Evolutionary conservation across 64 coral and sea anemone genomes (phyloP), one percentile per base, ranked within the genome.

Genomic region (Montipora sp.): DNA sequence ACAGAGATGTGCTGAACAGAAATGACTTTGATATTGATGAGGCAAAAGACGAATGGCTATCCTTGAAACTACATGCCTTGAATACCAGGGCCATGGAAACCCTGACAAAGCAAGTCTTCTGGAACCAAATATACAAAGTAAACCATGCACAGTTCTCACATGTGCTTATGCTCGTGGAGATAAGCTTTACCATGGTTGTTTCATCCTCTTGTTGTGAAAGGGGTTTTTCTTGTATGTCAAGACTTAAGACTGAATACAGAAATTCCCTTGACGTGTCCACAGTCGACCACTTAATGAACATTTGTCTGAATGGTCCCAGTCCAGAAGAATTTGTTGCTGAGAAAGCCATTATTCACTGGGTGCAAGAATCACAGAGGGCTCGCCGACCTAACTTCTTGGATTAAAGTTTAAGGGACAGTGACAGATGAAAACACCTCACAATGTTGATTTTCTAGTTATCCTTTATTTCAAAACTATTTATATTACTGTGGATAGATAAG

Each of bases 201-300:
- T 78, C 75, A 48, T 6, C 75, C 45, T 78, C 75, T 78, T 78
- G 43, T 78, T 78, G 75, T 78, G 75, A 78, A 48, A 78, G 75
- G 75, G 75, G 75, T 78, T 48, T 78, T 78, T 78, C 75, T 78
- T 78, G 75, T 78, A 78, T 78, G 75, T 78, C 75, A 78, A 78
- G 75, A 78, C 75, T 78, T 78, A 47, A 78, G 75, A 78, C 75
- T 78, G 75, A 78, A 78, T 78, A 78, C 75, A 78, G 83, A 20
- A 92, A 92, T 77, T 92, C 91, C 49, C 91, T 92, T 50, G 77
- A 92, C 77, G 91, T 92, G 50, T 59, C 75, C 43, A 92, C 91
- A 70, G 51, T 87, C 36, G 59, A 79, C 19, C 77, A 79, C 74
- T 77, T 57, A 76, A 80, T 92, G 91, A 77, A 87, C 91, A 87